Conservation (phyloP, 2,888 invertebrate species). For the Ephialtes manifestator region DNA sequence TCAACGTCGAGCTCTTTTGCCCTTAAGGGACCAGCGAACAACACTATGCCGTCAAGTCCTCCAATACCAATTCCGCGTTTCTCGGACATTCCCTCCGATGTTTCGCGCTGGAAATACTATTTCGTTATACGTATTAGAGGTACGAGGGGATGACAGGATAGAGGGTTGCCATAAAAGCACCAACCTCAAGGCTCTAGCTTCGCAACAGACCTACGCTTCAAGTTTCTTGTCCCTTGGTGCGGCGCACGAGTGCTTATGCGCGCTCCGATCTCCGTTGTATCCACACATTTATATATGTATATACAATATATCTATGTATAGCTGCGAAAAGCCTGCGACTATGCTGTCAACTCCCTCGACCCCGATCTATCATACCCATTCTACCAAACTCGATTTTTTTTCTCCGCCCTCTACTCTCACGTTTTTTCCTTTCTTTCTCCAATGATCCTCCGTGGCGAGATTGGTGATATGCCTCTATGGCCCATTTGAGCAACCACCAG, state of each 20-base stretch:
- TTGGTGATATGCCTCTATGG: slow-evolving; percentile 71
- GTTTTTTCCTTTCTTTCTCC: slow-evolving; percentile 78
- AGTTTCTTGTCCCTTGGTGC: slow-evolving; percentile 38
- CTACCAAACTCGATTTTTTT: slow-evolving; percentile 82
- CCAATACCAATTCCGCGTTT: slow-evolving; percentile 30
- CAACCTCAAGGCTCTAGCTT: neutral
- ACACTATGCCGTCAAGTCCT: slow-evolving; percentile 22
- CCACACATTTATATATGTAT: slow-evolving; percentile 12
- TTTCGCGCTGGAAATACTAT: slow-evolving; percentile 51
- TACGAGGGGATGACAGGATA: slow-evolving; percentile 37
- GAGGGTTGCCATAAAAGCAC: slow-evolving; percentile 28
- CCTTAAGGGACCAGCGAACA: slow-evolving; percentile 50
- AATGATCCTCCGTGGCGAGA: slow-evolving; percentile 79
- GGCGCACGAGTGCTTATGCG: slow-evolving; percentile 47
- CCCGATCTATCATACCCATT: slow-evolving; percentile 84
- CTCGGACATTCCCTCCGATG: slow-evolving; percentile 36
- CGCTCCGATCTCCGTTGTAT: slow-evolving; percentile 36
- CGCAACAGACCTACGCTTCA: neutral
- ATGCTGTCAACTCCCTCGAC: slow-evolving; percentile 80
- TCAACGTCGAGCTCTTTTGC: slow-evolving; percentile 40
- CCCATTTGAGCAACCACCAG: slow-evolving; percentile 39
- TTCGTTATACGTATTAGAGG: slow-evolving; percentile 56
- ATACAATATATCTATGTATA: slow-evolving; percentile 31
- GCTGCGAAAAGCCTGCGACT: slow-evolving; percentile 69
- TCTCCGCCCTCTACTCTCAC: slow-evolving; percentile 76